Conservation (phyloP, 35 echinoderm and acorn worm genomes). For the Apostichopus parvimensis region DNA sequence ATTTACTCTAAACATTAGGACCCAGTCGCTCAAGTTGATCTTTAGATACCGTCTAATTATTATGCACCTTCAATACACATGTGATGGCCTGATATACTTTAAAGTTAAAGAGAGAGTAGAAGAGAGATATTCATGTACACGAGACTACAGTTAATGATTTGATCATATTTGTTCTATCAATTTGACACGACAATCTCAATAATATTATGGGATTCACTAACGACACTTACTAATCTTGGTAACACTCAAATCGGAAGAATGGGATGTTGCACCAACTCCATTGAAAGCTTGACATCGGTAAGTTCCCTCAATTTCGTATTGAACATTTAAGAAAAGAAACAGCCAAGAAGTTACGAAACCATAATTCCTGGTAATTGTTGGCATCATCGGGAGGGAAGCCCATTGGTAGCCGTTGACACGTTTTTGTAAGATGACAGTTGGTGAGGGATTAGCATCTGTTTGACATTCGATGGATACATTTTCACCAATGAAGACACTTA, state of each 20-base stretch:
- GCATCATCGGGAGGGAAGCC: not conserved
- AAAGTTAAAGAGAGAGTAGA: too few relatives aligned
- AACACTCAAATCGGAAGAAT: not conserved
- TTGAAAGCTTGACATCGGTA: not conserved
- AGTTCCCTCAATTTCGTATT: not conserved
- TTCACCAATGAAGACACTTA: not conserved
- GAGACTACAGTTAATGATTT: too few relatives aligned
- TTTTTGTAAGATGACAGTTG: conserved; percentile 1
- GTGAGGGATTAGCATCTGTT: not conserved
- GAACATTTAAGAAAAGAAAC: not conserved
- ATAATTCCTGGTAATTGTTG: not conserved
- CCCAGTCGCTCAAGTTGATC: too few relatives aligned
- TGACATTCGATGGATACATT: not conserved
- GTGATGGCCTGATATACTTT: too few relatives aligned
- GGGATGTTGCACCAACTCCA: not conserved
- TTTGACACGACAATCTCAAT: too few relatives aligned
- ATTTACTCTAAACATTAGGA: too few relatives aligned
- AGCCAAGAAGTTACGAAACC: not conserved
- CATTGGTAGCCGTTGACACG: not conserved
- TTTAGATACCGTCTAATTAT: too few relatives aligned
- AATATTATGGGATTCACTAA: too few relatives aligned
- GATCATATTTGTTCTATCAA: too few relatives aligned
- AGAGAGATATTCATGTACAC: too few relatives aligned
- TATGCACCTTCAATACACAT: too few relatives aligned
- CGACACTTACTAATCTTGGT: too few relatives aligned